Conservation (phyloP, 2,888 invertebrate species). For the Teleiodes luculella region DNA sequence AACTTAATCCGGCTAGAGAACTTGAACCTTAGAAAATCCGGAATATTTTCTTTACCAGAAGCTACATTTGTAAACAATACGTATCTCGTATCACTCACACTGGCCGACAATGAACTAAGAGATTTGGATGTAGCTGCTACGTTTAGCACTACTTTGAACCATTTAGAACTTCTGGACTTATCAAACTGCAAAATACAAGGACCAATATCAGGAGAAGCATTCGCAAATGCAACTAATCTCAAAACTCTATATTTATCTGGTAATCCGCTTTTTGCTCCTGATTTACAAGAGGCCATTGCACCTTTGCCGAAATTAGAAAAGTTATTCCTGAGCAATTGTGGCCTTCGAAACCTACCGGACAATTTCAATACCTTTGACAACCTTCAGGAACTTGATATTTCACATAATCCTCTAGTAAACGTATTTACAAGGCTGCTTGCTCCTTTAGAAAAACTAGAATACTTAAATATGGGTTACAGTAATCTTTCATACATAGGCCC, state of each 20-base stretch:
- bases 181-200: slow-evolving; percentile 83
- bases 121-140: slow-evolving; percentile 82
- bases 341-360: slow-evolving; percentile 80
- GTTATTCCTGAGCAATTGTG: slow-evolving; percentile 83
- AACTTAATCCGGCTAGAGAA: slow-evolving; percentile 80
- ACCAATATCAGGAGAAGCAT: slow-evolving; percentile 83
- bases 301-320: slow-evolving; percentile 82
- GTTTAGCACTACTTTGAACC: slow-evolving; percentile 81
- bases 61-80: slow-evolving; percentile 82
- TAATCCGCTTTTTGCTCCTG: slow-evolving; percentile 83
- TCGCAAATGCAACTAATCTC: slow-evolving; percentile 82
- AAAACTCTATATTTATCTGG: slow-evolving; percentile 82
- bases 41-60: slow-evolving; percentile 79
- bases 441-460: slow-evolving; percentile 82
- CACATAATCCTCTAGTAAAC: slow-evolving; percentile 83
- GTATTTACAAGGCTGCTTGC: slow-evolving; percentile 82
- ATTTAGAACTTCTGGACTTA: slow-evolving; percentile 82
- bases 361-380: slow-evolving; percentile 82
- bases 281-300: slow-evolving; percentile 81
- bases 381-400: slow-evolving; percentile 83
- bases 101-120: slow-evolving; percentile 82
- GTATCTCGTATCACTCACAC: slow-evolving; percentile 80
- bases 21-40: slow-evolving; percentile 80
- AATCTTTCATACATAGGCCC: slow-evolving; percentile 82
- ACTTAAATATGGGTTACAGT: slow-evolving; percentile 86